A percentile compares a stretch with the other conserved stretches of the same genome.
Conservation (phyloP, 2,888 invertebrate genomes). For the Phoenoteleia sp. region DNA sequence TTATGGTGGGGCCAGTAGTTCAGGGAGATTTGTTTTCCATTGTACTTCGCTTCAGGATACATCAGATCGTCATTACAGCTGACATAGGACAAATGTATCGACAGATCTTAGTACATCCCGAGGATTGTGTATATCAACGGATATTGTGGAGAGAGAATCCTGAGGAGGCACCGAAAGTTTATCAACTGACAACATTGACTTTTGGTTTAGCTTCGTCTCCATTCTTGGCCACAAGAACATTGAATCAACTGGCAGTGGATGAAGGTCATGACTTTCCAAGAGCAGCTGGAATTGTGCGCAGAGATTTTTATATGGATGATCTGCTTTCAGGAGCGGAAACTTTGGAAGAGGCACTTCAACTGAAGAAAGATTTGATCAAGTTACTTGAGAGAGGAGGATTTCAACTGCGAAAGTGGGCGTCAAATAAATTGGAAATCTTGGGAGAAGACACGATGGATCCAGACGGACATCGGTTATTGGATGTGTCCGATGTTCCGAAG, state of each 20-base stretch:
- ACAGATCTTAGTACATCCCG: background rate
- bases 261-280: background rate
- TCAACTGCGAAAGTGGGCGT: conserved; percentile 8
- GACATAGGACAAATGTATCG: conserved; percentile 10
- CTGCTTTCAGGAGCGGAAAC: background rate
- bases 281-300: background rate
- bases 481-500: background rate
- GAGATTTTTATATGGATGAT: conserved; percentile 11
- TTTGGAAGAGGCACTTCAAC: background rate
- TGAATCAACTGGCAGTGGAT: background rate
- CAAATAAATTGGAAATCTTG: background rate
- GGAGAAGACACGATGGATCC: background rate
- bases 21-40: conserved; percentile 7
- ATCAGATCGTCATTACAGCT: background rate
- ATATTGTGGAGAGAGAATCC: background rate
- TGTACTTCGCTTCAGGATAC: background rate
- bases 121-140: conserved; percentile 6
- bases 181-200: background rate
- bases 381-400: background rate
- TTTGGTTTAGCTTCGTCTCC: background rate
- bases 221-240: conserved; percentile 1
- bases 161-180: background rate
- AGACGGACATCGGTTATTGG: background rate
- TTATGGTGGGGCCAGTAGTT: conserved; percentile 10
- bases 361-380: background rate